These are phyloP conservation scores for Anhinga rufa DNA, from an alignment of 2,113 vertebrate species.

Conservation along the genomic window DNA sequence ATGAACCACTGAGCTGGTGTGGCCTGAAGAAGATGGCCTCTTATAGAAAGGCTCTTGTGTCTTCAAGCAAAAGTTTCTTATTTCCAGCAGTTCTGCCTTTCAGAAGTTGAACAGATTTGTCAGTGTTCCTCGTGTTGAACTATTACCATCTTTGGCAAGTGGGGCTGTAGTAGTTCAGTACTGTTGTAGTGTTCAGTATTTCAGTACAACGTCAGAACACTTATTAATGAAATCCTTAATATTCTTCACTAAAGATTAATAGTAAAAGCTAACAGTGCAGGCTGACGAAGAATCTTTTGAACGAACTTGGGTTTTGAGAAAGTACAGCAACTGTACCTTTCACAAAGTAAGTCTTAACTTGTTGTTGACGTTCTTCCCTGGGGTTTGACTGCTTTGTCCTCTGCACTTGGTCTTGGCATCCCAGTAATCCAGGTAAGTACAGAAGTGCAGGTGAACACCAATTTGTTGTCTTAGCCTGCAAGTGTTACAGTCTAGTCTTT, in stretches of 20 bases:
- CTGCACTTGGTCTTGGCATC: not conserved
- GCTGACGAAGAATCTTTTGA: not conserved
- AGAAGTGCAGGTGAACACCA: not conserved
- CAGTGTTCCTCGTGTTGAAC: not conserved
- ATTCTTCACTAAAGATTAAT: not conserved
- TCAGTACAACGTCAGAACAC: not conserved
- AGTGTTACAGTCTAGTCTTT: not conserved
- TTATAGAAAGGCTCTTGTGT: fast-evolving
- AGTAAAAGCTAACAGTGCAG: not conserved
- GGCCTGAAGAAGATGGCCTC: not conserved
- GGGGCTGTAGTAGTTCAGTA: not conserved
- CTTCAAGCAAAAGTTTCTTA: not conserved
- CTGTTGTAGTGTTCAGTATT: not conserved
- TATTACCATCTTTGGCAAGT: not conserved
- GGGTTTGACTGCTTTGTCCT: not conserved
- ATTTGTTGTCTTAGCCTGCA: not conserved
- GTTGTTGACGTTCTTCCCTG: not conserved
- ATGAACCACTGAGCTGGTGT: not conserved
- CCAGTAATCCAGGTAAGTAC: not conserved
- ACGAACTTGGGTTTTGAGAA: not conserved
- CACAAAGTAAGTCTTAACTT: not conserved
- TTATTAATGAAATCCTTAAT: not conserved
- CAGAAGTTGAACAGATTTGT: not conserved
- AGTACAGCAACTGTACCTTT: not conserved
- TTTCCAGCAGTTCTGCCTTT: not conserved